A percentile compares a stretch with the other conserved stretches of the same genome.
These are phyloP conservation scores for Nephrotoma flavescens DNA, from an alignment of 2,888 invertebrate genomes.

Conservation along the genomic window DNA sequence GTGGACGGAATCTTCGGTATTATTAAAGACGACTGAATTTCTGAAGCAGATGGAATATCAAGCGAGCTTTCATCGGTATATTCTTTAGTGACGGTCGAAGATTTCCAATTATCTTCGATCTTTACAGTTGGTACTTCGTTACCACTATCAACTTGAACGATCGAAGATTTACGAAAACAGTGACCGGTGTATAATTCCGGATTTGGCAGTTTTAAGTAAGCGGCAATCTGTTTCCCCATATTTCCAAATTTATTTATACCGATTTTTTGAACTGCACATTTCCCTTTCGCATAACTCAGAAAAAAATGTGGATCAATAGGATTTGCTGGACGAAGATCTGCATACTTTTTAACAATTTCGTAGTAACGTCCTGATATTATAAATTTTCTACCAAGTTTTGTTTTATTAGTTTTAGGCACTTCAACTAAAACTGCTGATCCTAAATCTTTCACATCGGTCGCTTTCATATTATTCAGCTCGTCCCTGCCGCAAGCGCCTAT, in stretches of 20 bases:
- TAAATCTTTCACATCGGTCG: conserved; percentile 12
- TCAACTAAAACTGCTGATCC: conserved; percentile 9
- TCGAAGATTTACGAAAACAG: not conserved
- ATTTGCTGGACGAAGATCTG: conserved; percentile 12
- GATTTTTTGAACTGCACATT: conserved; percentile 7
- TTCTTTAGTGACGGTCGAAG: not conserved
- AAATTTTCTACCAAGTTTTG: conserved; percentile 11
- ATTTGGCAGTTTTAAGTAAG: not conserved
- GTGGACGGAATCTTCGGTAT: too few species aligned
- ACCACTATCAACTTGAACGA: not conserved
- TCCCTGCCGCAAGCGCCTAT: conserved; percentile 12
- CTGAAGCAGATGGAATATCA: too few species aligned
- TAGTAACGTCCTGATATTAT: conserved; percentile 12
- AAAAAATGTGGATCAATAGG: conserved; percentile 10
- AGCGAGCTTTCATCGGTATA: not conserved
- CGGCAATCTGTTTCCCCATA: not conserved
- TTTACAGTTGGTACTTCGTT: not conserved
- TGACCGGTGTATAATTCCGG: conserved; percentile 4
- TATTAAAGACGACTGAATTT: too few species aligned
- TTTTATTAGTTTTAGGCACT: conserved; percentile 11
- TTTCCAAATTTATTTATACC: not conserved
- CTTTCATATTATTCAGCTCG: conserved; percentile 12
- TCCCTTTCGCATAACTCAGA: conserved; percentile 9
- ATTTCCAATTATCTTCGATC: not conserved
- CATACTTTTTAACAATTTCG: conserved; percentile 11